These are phyloP conservation scores for Heliconius hortense DNA, from an alignment of 2,888 invertebrate species.

Conservation along the genomic window DNA sequence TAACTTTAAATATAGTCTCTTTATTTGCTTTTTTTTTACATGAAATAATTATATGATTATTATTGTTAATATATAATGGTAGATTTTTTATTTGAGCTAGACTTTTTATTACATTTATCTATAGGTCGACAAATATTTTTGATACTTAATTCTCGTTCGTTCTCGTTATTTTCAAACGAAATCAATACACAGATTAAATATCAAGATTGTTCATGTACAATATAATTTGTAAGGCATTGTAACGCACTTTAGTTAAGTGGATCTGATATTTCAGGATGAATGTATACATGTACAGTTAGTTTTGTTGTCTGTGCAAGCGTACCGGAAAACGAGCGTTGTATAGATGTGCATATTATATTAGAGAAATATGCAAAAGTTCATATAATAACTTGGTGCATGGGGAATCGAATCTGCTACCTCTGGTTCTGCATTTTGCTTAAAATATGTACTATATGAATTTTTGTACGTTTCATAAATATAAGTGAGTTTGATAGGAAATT, in stretches of 20 bases:
- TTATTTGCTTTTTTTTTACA: neutral
- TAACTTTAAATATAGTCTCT: neutral
- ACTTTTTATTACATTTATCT: neutral
- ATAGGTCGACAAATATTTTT: neutral
- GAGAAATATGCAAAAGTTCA: neutral
- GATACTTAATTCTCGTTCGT: neutral
- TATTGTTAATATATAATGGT: neutral
- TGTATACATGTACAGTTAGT: conserved; percentile 56
- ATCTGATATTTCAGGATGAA: conserved; percentile 54
- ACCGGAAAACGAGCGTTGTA: conserved; percentile 49
- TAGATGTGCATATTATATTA: conserved; percentile 10
- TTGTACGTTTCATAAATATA: neutral
- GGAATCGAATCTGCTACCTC: conserved; percentile 7
- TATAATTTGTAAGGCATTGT: conserved; percentile 30
- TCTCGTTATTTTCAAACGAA: conserved; percentile 1
- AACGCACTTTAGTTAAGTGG: conserved; percentile 42
- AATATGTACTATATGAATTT: neutral
- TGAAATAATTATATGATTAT: neutral
- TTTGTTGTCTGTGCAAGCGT: conserved; percentile 68
- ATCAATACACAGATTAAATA: conserved; percentile 14
- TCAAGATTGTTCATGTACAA: conserved; percentile 32
- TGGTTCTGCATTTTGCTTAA: neutral
- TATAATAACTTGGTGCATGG: neutral
- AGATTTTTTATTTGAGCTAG: too few relatives aligned
- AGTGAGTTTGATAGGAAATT: conserved; percentile 3